A percentile compares a stretch with the other conserved stretches of the same genome.
These are phyloP conservation scores for Chymomyza procnemis DNA, from an alignment of 2,888 invertebrate species.

Conservation along the genomic window DNA sequence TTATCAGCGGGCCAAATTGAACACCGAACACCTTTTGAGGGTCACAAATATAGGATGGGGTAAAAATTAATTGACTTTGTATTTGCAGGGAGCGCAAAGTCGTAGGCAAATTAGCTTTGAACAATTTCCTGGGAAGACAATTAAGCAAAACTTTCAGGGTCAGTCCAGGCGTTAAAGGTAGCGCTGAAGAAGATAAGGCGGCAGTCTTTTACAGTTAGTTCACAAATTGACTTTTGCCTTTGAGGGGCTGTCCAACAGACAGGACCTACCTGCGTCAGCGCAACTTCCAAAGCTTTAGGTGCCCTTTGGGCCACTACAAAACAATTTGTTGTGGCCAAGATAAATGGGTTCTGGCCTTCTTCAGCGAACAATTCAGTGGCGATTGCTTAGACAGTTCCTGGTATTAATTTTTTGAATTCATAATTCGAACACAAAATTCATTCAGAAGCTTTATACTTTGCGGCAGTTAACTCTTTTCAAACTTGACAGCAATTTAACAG, in stretches of 20 bases:
- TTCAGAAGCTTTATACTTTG: slow-evolving; percentile 43
- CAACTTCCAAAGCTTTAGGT: background rate
- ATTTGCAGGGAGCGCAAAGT: slow-evolving; percentile 23
- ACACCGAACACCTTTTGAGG: background rate
- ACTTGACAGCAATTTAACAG: slow-evolving; percentile 43
- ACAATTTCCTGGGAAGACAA: slow-evolving; percentile 67
- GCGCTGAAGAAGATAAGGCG: slow-evolving; percentile 3
- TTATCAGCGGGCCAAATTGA: slow-evolving; percentile 45
- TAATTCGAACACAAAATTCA: slow-evolving; percentile 61
- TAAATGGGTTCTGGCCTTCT: slow-evolving; percentile 53
- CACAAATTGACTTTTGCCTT: slow-evolving; percentile 57
- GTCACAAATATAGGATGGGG: slow-evolving; percentile 19
- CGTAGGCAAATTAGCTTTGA: slow-evolving; percentile 67
- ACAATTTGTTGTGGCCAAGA: slow-evolving; percentile 43
- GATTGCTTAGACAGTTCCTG: slow-evolving; percentile 73
- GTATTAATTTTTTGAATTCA: slow-evolving; percentile 74
- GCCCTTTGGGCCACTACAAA: slow-evolving; percentile 48
- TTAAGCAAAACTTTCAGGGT: slow-evolving; percentile 38
- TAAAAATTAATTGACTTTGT: slow-evolving; percentile 66
- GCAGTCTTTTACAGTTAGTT: slow-evolving; percentile 59
- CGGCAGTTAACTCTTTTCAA: slow-evolving; percentile 44
- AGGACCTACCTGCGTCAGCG: slow-evolving; percentile 4
- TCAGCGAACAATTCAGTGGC: slow-evolving; percentile 58
- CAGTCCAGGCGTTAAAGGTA: slow-evolving; percentile 47
- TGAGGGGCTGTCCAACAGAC: slow-evolving; percentile 5